Evolutionary conservation across 2,113 vertebrate species (phyloP).

Genomic region (Lagenorhynchus albirostris): DNA sequence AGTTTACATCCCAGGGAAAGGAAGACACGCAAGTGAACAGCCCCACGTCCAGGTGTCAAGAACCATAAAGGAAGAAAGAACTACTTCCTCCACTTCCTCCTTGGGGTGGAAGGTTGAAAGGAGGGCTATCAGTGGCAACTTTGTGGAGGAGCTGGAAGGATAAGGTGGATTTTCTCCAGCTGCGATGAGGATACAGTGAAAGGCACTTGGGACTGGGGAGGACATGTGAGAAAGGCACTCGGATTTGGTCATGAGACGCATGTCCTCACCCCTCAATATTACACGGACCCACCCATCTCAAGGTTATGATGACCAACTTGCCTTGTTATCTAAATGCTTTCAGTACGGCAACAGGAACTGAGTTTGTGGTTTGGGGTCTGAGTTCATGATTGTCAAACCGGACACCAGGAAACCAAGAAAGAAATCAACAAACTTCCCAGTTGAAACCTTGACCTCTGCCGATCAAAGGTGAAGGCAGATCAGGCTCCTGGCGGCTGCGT

Average conservation of each 20-base stretch:
- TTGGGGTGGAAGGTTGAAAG: background rate
- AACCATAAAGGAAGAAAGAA: background rate
- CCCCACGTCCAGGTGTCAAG: background rate
- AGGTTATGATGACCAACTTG: background rate
- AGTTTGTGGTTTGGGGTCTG: background rate
- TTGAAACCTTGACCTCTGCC: background rate
- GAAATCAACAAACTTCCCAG: background rate
- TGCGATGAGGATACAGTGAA: background rate
- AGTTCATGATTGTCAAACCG: background rate
- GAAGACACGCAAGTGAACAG: background rate
- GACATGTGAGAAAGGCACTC: background rate
- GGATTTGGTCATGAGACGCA: background rate
- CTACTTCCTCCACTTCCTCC: background rate
- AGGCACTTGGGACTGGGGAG: accelerated
- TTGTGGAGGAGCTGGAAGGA: background rate
- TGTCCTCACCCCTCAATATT: background rate
- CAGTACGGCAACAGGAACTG: background rate
- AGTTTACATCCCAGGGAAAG: background rate
- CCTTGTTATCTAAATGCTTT: background rate
- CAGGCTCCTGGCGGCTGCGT: background rate
- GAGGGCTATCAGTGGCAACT: background rate
- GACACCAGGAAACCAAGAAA: background rate
- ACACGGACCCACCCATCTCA: background rate
- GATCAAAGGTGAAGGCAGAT: background rate
- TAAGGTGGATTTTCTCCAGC: background rate